A percentile compares a stretch with the other conserved stretches of the same genome.
These are phyloP conservation scores for Lysandra coridon DNA, from an alignment of 2,888 invertebrate genomes.

Conservation along the genomic window DNA sequence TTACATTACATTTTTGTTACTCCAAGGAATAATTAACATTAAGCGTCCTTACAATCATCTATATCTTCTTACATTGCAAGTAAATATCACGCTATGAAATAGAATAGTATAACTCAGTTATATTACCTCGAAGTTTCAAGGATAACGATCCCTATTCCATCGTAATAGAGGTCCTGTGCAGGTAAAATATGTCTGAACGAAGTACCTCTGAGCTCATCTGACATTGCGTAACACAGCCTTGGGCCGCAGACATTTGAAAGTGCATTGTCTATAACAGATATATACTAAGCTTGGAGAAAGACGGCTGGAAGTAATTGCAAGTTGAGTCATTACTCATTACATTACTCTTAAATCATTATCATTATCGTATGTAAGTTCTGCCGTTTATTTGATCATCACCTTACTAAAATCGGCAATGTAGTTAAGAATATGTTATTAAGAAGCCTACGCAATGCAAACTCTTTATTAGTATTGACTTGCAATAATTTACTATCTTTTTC, in stretches of 20 bases:
- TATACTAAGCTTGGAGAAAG: not conserved
- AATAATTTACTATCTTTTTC: no score
- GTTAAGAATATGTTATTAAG: no score
- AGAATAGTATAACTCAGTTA: not conserved
- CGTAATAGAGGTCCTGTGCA: not conserved
- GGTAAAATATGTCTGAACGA: not conserved
- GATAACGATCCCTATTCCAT: not conserved
- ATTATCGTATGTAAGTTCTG: no score
- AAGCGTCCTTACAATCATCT: not conserved
- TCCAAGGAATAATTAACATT: no score
- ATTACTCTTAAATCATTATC: not conserved
- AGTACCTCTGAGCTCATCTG: not conserved
- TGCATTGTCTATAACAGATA: conserved; percentile 1
- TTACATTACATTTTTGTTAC: no score
- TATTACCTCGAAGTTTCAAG: not conserved
- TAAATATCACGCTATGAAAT: not conserved
- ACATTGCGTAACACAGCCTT: not conserved
- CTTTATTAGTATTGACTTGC: no score
- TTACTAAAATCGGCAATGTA: no score
- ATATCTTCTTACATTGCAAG: not conserved
- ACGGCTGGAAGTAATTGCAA: not conserved
- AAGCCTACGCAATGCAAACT: no score
- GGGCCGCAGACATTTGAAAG: conserved; percentile 7
- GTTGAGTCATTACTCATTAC: not conserved
- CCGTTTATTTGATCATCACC: no score